A percentile compares a stretch with the other conserved stretches of the same genome.
Evolutionary conservation across 2,888 invertebrate species (phyloP).

Genomic region (Drosophila merina): DNA sequence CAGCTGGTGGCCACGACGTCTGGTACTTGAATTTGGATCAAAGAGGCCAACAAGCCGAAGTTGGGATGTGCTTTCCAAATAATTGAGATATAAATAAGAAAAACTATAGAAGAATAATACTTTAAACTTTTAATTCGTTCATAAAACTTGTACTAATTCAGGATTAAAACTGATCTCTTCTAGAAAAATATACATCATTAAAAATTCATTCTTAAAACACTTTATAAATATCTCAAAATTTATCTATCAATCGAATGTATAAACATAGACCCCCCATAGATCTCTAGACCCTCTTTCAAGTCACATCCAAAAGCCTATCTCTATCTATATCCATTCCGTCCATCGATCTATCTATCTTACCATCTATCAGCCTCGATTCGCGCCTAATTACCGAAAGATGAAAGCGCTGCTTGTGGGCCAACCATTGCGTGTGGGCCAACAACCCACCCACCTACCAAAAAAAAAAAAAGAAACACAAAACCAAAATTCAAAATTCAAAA

Average conservation of each 20-base stretch:
- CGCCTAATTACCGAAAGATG: conserved; percentile 78
- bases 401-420: conserved; percentile 69
- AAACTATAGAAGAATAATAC: too few relatives aligned
- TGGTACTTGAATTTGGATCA: conserved; percentile 52
- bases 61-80: conserved; percentile 32
- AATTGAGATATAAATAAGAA: too few relatives aligned
- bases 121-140: too few relatives aligned
- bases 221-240: too few relatives aligned
- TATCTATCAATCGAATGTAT: conserved; percentile 40
- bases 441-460: conserved; percentile 54
- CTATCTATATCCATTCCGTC: conserved; percentile 54
- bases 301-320: conserved; percentile 18
- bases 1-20: conserved; percentile 64
- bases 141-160: too few relatives aligned
- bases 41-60: conserved; percentile 15
- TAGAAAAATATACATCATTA: too few relatives aligned
- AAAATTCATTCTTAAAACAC: too few relatives aligned
- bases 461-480: not conserved
- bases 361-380: conserved; percentile 70
- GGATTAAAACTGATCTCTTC: too few relatives aligned
- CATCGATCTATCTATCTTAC: conserved; percentile 49
- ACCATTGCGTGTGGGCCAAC: conserved; percentile 15
- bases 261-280: conserved; percentile 48
- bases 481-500: conserved; percentile 14
- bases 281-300: conserved; percentile 29